Evolutionary conservation across 2,113 vertebrate genomes (phyloP).

Genomic region (Paedocypris sp.): DNA sequence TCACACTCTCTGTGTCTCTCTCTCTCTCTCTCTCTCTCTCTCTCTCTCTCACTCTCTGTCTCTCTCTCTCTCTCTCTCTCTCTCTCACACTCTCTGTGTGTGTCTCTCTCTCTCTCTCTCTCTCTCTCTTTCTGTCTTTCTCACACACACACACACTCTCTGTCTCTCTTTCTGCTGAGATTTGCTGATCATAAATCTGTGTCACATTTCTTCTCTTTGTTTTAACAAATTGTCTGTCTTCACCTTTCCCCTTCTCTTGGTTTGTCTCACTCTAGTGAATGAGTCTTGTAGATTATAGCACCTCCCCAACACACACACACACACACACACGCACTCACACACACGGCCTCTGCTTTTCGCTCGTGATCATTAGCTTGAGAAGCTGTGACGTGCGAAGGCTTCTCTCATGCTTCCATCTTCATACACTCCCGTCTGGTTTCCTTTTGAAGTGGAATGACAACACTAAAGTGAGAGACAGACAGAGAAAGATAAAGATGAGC

Average conservation of each 20-base stretch:
- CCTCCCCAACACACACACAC: constrained; percentile 12
- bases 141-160: constrained; percentile 23
- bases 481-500: constrained; percentile 24
- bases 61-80: background rate
- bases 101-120: background rate
- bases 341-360: constrained; percentile 31
- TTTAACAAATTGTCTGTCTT: constrained; percentile 41
- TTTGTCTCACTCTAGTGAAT: constrained; percentile 28
- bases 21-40: constrained; percentile 39
- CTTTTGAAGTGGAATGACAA: no score
- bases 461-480: no score
- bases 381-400: no score
- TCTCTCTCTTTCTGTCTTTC: background rate
- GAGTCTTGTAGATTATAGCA: background rate
- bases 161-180: constrained; percentile 49
- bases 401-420: no score
- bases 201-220: constrained; percentile 47
- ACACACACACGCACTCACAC: background rate
- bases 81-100: constrained; percentile 20
- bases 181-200: constrained; percentile 55
- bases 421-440: no score
- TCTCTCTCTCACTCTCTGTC: constrained; percentile 27
- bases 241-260: constrained; percentile 40
- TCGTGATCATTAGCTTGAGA: no score
- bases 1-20: constrained; percentile 53